A percentile compares a stretch with the other conserved stretches of the same genome.
Evolutionary conservation across 1,140 invertebrate species (phyloP).

Genomic region (Parasteatoda tepidariorum): DNA sequence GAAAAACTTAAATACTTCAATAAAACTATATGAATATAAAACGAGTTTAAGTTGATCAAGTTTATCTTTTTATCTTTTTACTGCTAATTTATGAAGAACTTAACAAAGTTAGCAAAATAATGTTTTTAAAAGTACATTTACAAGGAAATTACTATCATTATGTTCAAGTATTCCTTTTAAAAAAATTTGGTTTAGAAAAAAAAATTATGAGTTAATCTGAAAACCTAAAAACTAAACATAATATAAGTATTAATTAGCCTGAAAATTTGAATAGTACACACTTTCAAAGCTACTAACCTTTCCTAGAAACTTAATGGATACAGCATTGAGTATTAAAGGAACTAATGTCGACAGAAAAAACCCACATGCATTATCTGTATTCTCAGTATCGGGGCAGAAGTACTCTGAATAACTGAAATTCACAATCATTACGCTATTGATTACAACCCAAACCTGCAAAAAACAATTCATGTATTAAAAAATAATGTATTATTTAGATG

Average conservation of each 20-base stretch:
- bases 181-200: not conserved
- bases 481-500: too few species aligned
- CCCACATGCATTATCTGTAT: slow-evolving; percentile 51
- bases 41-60: too few species aligned
- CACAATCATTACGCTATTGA: slow-evolving; percentile 63
- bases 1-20: too few species aligned
- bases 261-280: not conserved
- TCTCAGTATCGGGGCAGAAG: slow-evolving; percentile 66
- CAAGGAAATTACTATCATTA: too few species aligned
- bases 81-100: too few species aligned
- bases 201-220: not conserved
- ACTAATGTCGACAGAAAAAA: slow-evolving; percentile 67
- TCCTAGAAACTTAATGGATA: slow-evolving; percentile 69
- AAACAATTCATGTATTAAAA: too few species aligned
- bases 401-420: slow-evolving; percentile 67
- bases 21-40: too few species aligned
- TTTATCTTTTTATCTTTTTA: too few species aligned
- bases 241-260: not conserved
- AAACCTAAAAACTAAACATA: not conserved
- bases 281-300: too few species aligned
- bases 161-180: not conserved
- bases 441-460: slow-evolving; percentile 63
- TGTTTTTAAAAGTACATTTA: not conserved
- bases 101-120: too few species aligned
- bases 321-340: slow-evolving; percentile 68